phyloP scores from a whole-genome alignment of 2,888 invertebrate genomes.

The Conchocele bisecta region DNA sequence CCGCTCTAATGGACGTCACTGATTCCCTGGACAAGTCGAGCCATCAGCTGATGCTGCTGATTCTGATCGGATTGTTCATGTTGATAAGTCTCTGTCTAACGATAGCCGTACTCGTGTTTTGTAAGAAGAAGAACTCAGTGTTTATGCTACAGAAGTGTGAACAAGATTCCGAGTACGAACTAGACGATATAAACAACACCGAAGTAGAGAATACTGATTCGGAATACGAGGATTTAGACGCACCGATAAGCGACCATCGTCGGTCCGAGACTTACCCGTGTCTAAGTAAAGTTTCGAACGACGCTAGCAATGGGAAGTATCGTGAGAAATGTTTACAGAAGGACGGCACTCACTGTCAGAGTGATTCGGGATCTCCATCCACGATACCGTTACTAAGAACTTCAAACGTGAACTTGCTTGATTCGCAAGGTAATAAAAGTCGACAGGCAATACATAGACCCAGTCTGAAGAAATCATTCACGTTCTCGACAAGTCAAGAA shows the following conservation, averaged over 20 bases:
- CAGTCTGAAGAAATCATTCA: too few relatives aligned
- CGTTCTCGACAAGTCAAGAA: too few relatives aligned
- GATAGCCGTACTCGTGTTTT: conserved; percentile 76
- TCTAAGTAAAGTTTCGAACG: too few relatives aligned
- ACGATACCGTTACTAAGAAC: too few relatives aligned
- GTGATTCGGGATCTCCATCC: too few relatives aligned
- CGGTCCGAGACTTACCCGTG: conserved; percentile 1
- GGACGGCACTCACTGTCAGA: too few relatives aligned
- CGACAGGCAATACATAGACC: too few relatives aligned
- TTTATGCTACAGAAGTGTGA: conserved; percentile 77
- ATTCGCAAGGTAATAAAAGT: too few relatives aligned
- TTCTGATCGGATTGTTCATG: conserved; percentile 72
- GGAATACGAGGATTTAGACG: conserved; percentile 38
- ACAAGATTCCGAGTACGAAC: conserved; percentile 72
- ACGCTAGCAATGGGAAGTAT: too few relatives aligned
- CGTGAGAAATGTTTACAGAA: too few relatives aligned
- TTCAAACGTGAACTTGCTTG: too few relatives aligned
- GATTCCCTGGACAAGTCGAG: neutral
- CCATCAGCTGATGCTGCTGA: conserved; percentile 37
- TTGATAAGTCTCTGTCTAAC: conserved; percentile 75
- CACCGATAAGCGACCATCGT: neutral
- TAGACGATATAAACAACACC: conserved; percentile 75
- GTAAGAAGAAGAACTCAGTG: conserved; percentile 79
- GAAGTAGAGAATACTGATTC: conserved; percentile 66
- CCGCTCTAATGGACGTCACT: neutral